These are phyloP conservation scores for Brachymystax lenok DNA, from an alignment of 2,797 vertebrate species.

Conservation along the genomic window DNA sequence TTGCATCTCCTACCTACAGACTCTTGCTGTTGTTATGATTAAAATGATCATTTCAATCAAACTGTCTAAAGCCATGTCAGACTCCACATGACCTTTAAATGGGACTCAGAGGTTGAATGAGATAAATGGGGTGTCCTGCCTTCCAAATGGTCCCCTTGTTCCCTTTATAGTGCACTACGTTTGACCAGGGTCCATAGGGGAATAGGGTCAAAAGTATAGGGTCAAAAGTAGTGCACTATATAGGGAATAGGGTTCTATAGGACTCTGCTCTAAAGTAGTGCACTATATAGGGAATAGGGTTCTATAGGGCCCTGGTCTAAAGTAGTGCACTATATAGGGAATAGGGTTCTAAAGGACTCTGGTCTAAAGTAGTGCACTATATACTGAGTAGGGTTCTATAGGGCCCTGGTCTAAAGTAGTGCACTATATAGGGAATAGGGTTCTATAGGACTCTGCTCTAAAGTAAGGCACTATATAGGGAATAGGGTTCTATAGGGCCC, in stretches of 20 bases:
- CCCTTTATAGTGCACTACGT: not conserved
- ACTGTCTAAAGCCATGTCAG: slow-evolving; percentile 63
- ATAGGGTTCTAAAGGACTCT: not conserved
- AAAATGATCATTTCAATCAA: slow-evolving; percentile 39
- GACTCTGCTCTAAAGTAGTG: not conserved
- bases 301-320: no score
- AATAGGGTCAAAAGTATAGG: no score
- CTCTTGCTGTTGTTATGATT: slow-evolving; percentile 23
- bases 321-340: not conserved
- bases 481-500: not conserved
- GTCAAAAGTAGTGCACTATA: no score
- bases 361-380: not conserved
- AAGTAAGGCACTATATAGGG: not conserved
- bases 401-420: no score
- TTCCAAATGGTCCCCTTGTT: not conserved
- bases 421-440: not conserved
- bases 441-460: no score
- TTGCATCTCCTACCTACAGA: slow-evolving; percentile 42
- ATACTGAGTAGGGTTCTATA: not conserved
- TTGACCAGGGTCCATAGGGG: not conserved
- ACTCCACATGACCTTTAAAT: slow-evolving; percentile 55
- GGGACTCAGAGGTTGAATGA: slow-evolving; percentile 61
- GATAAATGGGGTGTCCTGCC: slow-evolving; percentile 50
- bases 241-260: not conserved
- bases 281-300: not conserved